Base-by-base conservation (phyloP, 2,797 vertebrate species). In the Petrocephalus schoutedeni region DNA sequence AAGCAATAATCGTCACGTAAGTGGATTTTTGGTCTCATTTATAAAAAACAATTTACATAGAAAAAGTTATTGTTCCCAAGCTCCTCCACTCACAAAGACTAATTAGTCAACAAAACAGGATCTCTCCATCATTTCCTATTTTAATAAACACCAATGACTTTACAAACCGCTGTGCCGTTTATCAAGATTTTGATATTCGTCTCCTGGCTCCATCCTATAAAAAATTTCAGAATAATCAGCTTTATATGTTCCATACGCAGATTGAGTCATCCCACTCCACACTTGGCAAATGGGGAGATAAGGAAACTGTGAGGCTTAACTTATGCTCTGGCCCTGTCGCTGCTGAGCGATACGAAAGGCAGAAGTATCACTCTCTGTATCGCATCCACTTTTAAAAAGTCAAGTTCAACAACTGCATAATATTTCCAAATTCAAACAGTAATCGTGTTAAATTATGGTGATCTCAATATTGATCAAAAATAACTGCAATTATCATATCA, bases 21-120 rank as follows among this genome's bases (percentile, higher is more conserved):
- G 64, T 67, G 64, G 64, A 67, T 67, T 67, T 67, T 36, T 67
- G 64, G 64, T 67, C 64, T 67, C 64, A 32, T 67, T 67, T 67
- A 12, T 67, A 32, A 10, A 67, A 67, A 67, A 32, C 64, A 67
- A 67, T 67, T 67, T 32, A 32, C 64, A 67, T 5, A 67, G 64
- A 67, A 5, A 32, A 67, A 32, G 0, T 67, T 28, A 67, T 36
- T 67, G 64, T 10, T 67, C 64, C 64, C 64, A 67, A 14, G 64
- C 12, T 67, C 12, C 28, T 67, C 28, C 12, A 4, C 64, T 67
- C 28, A 67, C 64, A 67, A 67, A 67, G 64, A 67, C 28, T 67
- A 28, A 67, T 67, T 32, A 67, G 64, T 32, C 64, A 67, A 67
- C 3, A 10, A 12, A 32, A 67, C 28, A 14, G 28, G 64, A 67